Evolutionary conservation across 2,113 vertebrate species (phyloP), one percentile per base, ranked within the genome.

Genomic region (western clawed frog (Xenopus tropicalis)): DNA sequence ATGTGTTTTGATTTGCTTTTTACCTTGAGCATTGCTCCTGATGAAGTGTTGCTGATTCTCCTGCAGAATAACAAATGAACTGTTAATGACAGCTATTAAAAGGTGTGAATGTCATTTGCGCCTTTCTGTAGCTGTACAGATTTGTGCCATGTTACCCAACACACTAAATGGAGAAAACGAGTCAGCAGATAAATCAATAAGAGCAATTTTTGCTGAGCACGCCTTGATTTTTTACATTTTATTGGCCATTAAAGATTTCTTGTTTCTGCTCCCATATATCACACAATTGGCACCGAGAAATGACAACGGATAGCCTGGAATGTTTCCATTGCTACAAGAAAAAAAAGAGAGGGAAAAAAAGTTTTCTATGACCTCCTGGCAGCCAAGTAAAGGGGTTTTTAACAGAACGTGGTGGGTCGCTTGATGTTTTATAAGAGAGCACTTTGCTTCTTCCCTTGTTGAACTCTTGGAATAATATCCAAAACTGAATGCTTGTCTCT

Each of bases 81-180:
- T 75, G 78, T 78, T 75, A 81, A 79, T 72, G 61, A 65, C 65
- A 73, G 72, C 74, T 78, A 81, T 79, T 81, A 79, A 77, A 74
- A 81, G 59, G 68, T 77, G 44, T 78, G 69, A 79, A 78, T 77
- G 70, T 66, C 52, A 78, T 73, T 78, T 79, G 54, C 71, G 58
- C 51, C 58, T 78, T 71, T 78, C 57, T 69, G 66, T 70, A 64
- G 64, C 77, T 77, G 70, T 59, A 75, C 67, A 67, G 66, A 74
- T 37, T 71, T 62, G 62, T 78, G 69, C 69, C 74, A 72, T 69
- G 74, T 77, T 74, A 81, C 58, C 63, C 69, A 79, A 81, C 71
- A 73, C 72, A 71, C 66, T 29, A 67, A 66, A 63, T 48, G 46
- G 20, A 69, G 58, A 69, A 69, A 69, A 68, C 24, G 66, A 76